Base-by-base conservation (phyloP, 2,797 vertebrate species). In the Hypotaenidia philippensis region DNA sequence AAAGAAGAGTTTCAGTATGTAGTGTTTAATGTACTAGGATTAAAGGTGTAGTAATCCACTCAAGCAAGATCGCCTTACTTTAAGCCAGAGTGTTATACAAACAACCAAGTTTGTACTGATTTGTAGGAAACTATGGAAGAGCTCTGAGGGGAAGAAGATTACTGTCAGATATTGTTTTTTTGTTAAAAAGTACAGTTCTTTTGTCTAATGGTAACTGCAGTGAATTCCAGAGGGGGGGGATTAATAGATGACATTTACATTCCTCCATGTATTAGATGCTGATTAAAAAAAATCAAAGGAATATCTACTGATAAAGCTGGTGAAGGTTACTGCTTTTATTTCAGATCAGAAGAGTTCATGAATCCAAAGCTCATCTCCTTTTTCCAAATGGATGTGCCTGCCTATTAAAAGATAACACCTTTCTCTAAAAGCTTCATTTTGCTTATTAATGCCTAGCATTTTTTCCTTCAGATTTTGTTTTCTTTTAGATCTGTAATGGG, bases 231-330 rank as follows among this genome's bases (percentile, higher is more conserved):
- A 69, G 74, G 79, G 77, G 79, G 77, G 11, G 27, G 32, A 92
- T 86, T 94, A 92, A 64, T 23, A 72, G 74, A 55, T 44, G n/a
- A 55, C 15, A 82, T 90, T 90, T 93, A 64, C 41, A 90, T 84
- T 84, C 63, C 80, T 75, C 57, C 47, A 22, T 36, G n/a, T 60
- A 47, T 90, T 86, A 94, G 38, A 88, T 19, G 16, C n/a, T 25
- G 18, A 75, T 89, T 60, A 0, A 71, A 59, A 74, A 68, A n/a
- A 32, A 53, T 49, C 53, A 89, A 82, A 94, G 22, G 23, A 57
- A 34, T 38, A 2, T 40, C 29, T 82, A 74, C 19, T 53, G 19
- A 19, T 82, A 70, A 41, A 96, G 61, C 52, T 79, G 41, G n/a
- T 60, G 31, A 91, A 80, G 18, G 11, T 41, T 86, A 34, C 15